These are phyloP conservation scores for Notolepis coatsorum DNA, from an alignment of 2,797 vertebrate species.

Conservation along the genomic window DNA sequence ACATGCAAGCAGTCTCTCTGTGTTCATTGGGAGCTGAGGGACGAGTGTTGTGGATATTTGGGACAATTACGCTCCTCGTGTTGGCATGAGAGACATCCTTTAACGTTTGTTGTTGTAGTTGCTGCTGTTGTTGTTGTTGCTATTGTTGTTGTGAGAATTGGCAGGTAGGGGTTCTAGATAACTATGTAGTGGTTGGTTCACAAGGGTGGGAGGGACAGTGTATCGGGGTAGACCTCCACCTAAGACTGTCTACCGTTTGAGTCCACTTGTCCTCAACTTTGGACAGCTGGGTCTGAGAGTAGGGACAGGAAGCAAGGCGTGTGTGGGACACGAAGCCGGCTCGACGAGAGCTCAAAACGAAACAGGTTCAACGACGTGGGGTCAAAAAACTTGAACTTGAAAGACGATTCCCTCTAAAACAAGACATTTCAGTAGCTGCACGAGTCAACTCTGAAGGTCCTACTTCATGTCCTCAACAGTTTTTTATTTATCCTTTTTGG, in stretches of 20 bases:
- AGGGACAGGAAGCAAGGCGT: conserved; percentile 2
- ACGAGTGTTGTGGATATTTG: not conserved
- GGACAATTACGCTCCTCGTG: not conserved
- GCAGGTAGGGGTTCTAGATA: conserved; percentile 32
- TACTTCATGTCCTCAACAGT: conserved; percentile 3
- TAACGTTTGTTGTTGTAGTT: conserved; percentile 1
- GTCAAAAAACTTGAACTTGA: not conserved
- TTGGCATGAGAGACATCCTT: not conserved
- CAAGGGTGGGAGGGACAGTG: not conserved
- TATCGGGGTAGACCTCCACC: not conserved
- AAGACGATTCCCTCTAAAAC: conserved; percentile 14
- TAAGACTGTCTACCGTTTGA: not conserved
- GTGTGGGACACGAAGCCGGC: conserved; percentile 19
- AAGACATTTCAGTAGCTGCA: conserved; percentile 21
- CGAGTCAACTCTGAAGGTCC: conserved; percentile 7
- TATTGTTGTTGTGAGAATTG: too few relatives aligned
- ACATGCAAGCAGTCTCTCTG: conserved; percentile 13
- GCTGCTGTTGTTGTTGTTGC: too few relatives aligned
- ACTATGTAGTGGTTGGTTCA: not conserved
- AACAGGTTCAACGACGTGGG: not conserved
- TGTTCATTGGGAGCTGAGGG: conserved; percentile 2
- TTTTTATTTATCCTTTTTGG: conserved; percentile 2
- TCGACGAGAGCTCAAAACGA: conserved; percentile 6
- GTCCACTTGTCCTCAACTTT: not conserved
- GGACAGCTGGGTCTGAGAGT: not conserved